A percentile compares a stretch with the other conserved stretches of the same genome.
Evolutionary conservation across 2,113 vertebrate species (phyloP).

Genomic region (Montifringilla adamsi): DNA sequence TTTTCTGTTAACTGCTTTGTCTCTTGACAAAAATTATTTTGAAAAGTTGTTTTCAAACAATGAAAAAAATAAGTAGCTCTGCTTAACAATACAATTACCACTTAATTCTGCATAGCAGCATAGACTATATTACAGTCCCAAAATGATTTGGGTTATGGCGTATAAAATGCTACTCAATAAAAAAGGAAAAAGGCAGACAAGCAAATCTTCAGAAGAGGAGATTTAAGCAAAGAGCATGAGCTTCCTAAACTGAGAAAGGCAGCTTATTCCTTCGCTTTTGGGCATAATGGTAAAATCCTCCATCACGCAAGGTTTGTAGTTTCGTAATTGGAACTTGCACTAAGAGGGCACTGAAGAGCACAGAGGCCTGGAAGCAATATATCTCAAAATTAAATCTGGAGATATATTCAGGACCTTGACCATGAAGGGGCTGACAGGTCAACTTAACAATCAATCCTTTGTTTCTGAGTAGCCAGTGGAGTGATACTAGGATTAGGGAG

Average conservation of each 20-base stretch:
- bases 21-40: background rate
- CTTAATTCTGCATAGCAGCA: background rate
- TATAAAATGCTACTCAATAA: background rate
- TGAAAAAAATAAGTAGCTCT: background rate
- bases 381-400: constrained; percentile 61
- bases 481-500: background rate
- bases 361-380: constrained; percentile 9
- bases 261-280: constrained; percentile 42
- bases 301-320: background rate
- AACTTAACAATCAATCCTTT: constrained; percentile 20
- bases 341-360: constrained; percentile 30
- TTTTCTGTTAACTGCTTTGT: background rate
- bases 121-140: background rate
- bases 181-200: background rate
- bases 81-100: background rate
- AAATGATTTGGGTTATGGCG: background rate
- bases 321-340: constrained; percentile 28
- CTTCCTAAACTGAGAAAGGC: constrained; percentile 15
- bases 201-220: background rate
- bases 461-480: constrained; percentile 23
- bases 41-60: background rate
- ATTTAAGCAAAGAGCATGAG: constrained; percentile 32
- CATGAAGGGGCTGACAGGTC: constrained; percentile 14
- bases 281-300: constrained; percentile 35
- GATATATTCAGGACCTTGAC: constrained; percentile 44